phyloP scores from a whole-genome alignment of 2,113 vertebrate genomes.

The Calyptommatus sinebrachiatus region DNA sequence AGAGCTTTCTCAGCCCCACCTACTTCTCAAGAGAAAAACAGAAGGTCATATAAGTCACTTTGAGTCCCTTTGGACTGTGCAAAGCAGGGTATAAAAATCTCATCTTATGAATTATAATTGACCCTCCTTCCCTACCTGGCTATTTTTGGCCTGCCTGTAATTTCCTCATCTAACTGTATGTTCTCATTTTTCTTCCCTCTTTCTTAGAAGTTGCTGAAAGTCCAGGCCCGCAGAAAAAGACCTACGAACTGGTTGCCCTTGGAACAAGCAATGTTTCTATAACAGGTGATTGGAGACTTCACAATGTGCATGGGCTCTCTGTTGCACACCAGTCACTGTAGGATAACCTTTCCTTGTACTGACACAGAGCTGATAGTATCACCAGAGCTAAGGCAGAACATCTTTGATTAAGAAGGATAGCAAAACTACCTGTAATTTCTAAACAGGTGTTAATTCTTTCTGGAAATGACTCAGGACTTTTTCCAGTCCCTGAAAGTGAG shows the following conservation, averaged over 20 bases:
- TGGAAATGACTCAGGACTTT: background rate
- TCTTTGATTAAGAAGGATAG: rapidly evolving
- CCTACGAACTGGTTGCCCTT: conserved; percentile 79
- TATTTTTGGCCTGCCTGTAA: no score
- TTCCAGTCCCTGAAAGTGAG: background rate
- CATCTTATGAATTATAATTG: no score
- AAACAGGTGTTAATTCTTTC: background rate
- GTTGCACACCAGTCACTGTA: conserved; percentile 83
- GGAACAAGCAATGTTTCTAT: conserved; percentile 74
- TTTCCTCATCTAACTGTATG: no score
- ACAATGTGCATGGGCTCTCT: conserved; percentile 80
- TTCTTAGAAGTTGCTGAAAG: conserved; percentile 44
- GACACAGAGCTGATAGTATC: no score
- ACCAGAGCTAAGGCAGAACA: background rate
- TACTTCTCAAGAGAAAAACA: no score
- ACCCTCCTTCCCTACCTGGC: no score
- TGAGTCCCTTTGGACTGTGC: no score
- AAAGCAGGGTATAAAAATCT: no score
- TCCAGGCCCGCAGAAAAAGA: conserved; percentile 46
- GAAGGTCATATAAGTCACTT: no score
- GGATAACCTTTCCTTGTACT: rapidly evolving
- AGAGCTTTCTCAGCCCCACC: no score
- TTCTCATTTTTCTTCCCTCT: background rate
- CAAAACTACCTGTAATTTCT: background rate
- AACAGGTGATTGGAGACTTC: conserved; percentile 71